Base-by-base conservation (phyloP, 1,140 invertebrate species). In the Drosophila lini region DNA sequence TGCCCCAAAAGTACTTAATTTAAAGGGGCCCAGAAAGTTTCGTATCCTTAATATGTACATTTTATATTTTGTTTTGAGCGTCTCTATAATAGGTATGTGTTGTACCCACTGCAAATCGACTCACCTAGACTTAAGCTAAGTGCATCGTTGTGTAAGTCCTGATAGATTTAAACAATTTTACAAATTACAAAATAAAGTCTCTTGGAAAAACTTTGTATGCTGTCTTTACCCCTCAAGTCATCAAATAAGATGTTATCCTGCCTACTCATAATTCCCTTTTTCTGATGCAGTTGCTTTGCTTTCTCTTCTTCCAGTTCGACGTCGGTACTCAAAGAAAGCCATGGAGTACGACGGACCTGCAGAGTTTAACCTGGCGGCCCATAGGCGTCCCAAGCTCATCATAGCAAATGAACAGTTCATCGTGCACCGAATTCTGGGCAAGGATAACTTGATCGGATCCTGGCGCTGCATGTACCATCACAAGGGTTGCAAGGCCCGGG, bases 391-490 rank as follows among this genome's bases (percentile, higher is more conserved):
- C 16, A 83, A 80, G 55, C 38, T 83, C 4, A 53, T 80, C 10
- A 81, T 83, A 58, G 81, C 52, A 9, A 65, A 68, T 15, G 57
- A 77, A 10, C 53, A 34, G 7, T 83, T 61, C 10, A 63, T 80
- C n/a, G 65, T 60, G 5, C 81, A 85, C 44, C 77, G 81, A 1
- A 48, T 65, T 13, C 19, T 44, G 7, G 74, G 55, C 31, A 61
- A 31, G 13, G 58, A 77, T 19, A 81, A 80, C 31, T 32, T 65
- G 10, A 56, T 81, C 7, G 81, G 81, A n/a, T 74, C 74, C 1
- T 84, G 81, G 81, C 78, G 81, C 9, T 84, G 81, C 44, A 65
- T 71, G 52, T 56, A 86, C 11, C 78, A 84, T 22, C 64, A 69
- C 16, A 64, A 65, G 47, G 81, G 81, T 1, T 84, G 81, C 47